Evolutionary conservation across 2,113 vertebrate genomes (phyloP), one percentile per base, ranked within the genome.

Genomic region (Hydropotes inermis): DNA sequence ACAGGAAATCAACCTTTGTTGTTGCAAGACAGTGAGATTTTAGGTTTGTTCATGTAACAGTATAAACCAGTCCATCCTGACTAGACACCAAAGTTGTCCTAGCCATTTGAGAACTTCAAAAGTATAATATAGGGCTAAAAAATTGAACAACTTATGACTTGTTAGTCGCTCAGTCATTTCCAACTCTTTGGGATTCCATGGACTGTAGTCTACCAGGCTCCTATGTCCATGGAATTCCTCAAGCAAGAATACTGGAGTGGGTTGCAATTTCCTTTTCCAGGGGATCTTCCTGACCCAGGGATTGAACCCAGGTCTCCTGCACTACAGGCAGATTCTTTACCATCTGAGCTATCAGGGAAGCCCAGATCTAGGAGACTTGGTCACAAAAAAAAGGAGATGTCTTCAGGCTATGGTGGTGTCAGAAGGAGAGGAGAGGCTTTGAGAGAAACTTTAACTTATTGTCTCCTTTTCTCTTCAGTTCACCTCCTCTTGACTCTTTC

Each of bases 51-150:
- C 58, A 14, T 87, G 64, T 45, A 50, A 87, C 6, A 47, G 5
- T 21, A 92, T 61, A 95, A 74, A 11, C 3, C 36, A 86, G 36
- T n/a, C 58, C 19, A 82, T 74, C 82, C 81, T 95, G 6, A 81
- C 36, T 83, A 84, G 92, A 92, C 30, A 78, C 67, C 61, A 54
- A 87, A 88, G 8, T 90, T 96, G 19, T 57, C 27, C 54, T 47
- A 17, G 43, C 47, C 16, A 79, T 1, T 16, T 84, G 43, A 97
- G 25, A 93, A 28, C 16, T 11, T 70, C 1, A 95, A 81, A 93
- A 74, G 27, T 57, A 11, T 85, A 81, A 88, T 57, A 90, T 4
- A 33, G 2, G 23, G 21, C 11, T 92, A 39, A 83, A 89, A 89
- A 92, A 36, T 70, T 11, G 7, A 21, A 6, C 2, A 52, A 10